Evolutionary conservation across 2,113 vertebrate genomes (phyloP).

Genomic region (Chamaea fasciata): DNA sequence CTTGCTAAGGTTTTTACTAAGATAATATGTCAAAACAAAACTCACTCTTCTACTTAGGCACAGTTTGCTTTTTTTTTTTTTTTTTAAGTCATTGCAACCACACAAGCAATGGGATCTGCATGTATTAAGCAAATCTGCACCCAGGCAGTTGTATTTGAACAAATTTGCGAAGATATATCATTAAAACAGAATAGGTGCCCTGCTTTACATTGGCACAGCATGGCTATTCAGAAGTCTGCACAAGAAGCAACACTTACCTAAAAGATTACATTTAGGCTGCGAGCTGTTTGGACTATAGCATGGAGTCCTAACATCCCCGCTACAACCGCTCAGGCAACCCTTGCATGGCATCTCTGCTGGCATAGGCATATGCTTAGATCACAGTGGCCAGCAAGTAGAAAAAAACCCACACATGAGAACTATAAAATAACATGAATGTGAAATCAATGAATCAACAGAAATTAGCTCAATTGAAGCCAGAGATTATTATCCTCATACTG

Average conservation of each 20-base stretch:
- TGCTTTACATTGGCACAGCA: background rate
- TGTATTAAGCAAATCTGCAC: background rate
- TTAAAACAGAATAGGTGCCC: background rate
- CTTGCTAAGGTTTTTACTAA: background rate
- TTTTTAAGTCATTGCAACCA: background rate
- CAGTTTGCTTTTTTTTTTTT: background rate
- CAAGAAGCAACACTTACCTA: background rate
- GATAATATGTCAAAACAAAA: background rate
- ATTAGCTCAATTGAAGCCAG: background rate
- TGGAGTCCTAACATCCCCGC: background rate
- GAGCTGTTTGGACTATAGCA: background rate
- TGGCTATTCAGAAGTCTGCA: background rate
- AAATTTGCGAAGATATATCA: rapidly evolving
- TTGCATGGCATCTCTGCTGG: background rate
- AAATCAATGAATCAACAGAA: background rate
- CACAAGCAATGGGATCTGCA: rapidly evolving
- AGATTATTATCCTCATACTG: background rate
- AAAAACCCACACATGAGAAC: background rate
- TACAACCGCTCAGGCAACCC: background rate
- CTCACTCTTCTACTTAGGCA: background rate
- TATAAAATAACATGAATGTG: background rate
- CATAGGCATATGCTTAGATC: background rate
- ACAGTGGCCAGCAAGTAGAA: background rate
- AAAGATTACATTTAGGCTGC: background rate
- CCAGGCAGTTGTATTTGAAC: background rate